These are phyloP conservation scores for Oreochromis mossambicus DNA, from an alignment of 2,797 vertebrate species.

Conservation along the genomic window DNA sequence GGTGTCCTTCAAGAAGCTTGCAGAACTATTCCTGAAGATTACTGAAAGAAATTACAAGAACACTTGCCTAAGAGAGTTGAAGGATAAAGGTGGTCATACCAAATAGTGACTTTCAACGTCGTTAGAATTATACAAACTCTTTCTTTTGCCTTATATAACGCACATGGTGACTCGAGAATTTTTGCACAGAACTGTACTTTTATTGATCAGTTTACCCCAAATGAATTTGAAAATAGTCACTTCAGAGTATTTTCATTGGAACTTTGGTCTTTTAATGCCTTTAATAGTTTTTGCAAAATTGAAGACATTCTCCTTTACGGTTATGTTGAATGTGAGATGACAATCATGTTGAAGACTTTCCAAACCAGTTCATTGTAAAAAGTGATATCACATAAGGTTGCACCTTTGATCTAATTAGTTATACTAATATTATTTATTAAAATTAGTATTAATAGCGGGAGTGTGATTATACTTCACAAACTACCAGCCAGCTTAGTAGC, in stretches of 20 bases:
- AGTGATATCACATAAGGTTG: neutral
- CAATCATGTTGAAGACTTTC: neutral
- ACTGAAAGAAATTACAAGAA: neutral
- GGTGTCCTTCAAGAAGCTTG: neutral
- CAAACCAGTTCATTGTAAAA: neutral
- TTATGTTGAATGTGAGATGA: neutral
- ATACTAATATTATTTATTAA: neutral
- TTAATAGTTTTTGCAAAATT: neutral
- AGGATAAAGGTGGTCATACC: too few relatives aligned
- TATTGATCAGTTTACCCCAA: neutral
- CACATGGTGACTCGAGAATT: neutral
- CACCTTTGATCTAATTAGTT: neutral
- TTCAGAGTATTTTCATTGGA: accelerated
- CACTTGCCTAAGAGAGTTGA: accelerated
- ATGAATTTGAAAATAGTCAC: neutral
- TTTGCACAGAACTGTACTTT: neutral
- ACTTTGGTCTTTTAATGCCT: neutral
- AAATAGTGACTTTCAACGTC: neutral
- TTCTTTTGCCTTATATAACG: neutral
- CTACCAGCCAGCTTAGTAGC: neutral
- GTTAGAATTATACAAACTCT: neutral
- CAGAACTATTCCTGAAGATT: neutral
- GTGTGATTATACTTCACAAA: neutral
- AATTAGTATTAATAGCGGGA: neutral
- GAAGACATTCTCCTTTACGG: neutral